These are phyloP conservation scores for Centroberyx gerrardi DNA, from an alignment of 2,797 vertebrate species.

Conservation along the genomic window DNA sequence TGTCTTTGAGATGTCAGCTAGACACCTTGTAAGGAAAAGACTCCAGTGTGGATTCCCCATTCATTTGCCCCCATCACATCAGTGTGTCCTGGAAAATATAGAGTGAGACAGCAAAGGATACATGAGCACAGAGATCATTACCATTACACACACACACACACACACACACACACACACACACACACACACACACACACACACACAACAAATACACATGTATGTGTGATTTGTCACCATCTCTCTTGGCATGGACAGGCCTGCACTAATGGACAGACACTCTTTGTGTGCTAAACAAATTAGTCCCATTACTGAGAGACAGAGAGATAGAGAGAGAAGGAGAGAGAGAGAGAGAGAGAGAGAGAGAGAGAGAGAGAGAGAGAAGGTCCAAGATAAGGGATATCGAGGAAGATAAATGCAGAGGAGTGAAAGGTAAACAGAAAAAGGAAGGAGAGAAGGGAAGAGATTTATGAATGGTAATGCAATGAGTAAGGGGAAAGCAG, in stretches of 20 bases:
- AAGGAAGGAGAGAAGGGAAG: conserved; percentile 20
- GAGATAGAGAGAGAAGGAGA: conserved; percentile 58
- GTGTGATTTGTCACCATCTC: conserved; percentile 87
- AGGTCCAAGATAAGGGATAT: conserved; percentile 33
- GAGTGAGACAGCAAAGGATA: background rate
- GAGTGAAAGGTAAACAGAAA: conserved; percentile 38
- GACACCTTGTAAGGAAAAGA: background rate
- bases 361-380: conserved; percentile 22
- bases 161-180: conserved; percentile 20
- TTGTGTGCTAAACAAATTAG: conserved; percentile 88
- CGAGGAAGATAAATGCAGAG: conserved; percentile 41
- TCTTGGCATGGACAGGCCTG: conserved; percentile 69
- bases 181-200: conserved; percentile 9
- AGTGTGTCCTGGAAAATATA: background rate
- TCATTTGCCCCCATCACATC: background rate
- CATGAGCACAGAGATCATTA: background rate
- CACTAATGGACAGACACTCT: conserved; percentile 87
- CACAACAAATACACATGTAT: conserved; percentile 52
- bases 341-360: conserved; percentile 30
- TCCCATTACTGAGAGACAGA: conserved; percentile 84
- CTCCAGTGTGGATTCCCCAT: too few relatives aligned
- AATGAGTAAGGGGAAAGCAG: conserved; percentile 31
- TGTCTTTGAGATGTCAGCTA: background rate
- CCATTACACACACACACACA: conserved; percentile 6
- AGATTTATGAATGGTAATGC: conserved; percentile 38